A percentile compares a stretch with the other conserved stretches of the same genome.
Conservation (phyloP, 2,113 vertebrate genomes). For the Dipodomys ordii region DNA sequence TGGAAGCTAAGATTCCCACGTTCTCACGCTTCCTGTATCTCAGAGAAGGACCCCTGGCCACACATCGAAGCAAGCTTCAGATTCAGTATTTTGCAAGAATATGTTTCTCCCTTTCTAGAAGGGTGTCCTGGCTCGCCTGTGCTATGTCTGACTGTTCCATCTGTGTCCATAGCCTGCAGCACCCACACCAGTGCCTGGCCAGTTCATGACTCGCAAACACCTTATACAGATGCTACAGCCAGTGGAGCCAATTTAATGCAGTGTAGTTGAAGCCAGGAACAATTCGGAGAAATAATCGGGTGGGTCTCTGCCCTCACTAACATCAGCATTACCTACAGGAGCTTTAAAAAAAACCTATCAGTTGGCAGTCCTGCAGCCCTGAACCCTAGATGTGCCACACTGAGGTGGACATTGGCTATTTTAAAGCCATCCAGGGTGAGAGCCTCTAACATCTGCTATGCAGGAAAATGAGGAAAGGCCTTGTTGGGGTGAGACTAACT, state of each 20-base stretch:
- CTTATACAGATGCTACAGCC: not conserved
- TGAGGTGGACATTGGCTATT: not conserved
- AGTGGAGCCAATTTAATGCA: not conserved
- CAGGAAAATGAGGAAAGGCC: not conserved
- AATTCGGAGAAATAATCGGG: not conserved
- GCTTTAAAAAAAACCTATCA: not conserved
- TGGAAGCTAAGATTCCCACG: not conserved
- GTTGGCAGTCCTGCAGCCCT: not conserved
- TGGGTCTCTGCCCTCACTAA: not conserved
- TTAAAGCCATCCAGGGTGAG: not conserved
- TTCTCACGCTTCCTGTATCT: not conserved
- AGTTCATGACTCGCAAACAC: not conserved
- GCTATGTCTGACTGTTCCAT: not conserved
- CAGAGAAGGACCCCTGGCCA: not conserved
- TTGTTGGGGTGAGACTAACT: not conserved
- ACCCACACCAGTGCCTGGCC: too few species aligned
- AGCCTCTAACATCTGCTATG: not conserved
- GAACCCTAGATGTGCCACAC: fast-evolving
- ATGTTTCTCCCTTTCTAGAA: not conserved
- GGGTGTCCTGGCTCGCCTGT: not conserved
- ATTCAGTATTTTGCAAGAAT: not conserved
- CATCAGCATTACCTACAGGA: not conserved
- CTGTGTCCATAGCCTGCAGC: not conserved
- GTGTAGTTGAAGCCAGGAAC: not conserved
- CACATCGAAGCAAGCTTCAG: not conserved